Base-by-base conservation (phyloP, 2,888 invertebrate species). In the Gerris lacustris region DNA sequence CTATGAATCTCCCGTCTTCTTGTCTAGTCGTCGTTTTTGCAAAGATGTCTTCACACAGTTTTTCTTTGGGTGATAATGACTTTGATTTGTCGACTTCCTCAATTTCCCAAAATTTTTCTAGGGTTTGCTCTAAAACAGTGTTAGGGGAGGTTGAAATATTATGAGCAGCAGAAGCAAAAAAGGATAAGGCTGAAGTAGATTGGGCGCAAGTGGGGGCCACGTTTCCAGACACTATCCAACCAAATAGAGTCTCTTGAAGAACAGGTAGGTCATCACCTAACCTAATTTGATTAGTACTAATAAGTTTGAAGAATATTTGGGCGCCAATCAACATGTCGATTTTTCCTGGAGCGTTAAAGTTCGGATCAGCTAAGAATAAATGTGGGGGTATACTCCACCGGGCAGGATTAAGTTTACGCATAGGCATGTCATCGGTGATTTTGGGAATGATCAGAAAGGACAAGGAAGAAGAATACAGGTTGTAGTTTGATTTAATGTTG, bases 401-500 rank as follows among this genome's bases (percentile, higher is more conserved):
- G 6, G 69, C 63, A 4, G 55, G n/a, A 45, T 64, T 45, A 4
- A 69, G 6, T 17, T 17, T 11, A 6, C 9, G 5, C 6, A 64
- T 69, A 17, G 69, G 69, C 15, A 69, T 44, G 4, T 69, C 69
- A 2, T 69, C 69, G n/a, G 69, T 69, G 11, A 69, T 69, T 69
- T 66, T 69, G 11, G 69, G 66, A 63, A 69, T 11, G 43, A 64
- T n/a, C 7, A 69, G 6, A n/a, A 47, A 69, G 17, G 47, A 44
- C 6, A 69, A 43, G 9, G 18, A 11, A 18, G 43, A 5, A 6
- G 11, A 6, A 66, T 15, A 69, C 7, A 31, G 31, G 9, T 31
- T n/a, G 9, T 6, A n/a, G 7, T 9, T 67, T n/a, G 69, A 69
- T 43, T 66, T 9, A 44, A 66, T 44, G 44, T n/a, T 63, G 9